Evolutionary conservation across 2,797 vertebrate species (phyloP).

Genomic region (Gephyroberyx darwinii): DNA sequence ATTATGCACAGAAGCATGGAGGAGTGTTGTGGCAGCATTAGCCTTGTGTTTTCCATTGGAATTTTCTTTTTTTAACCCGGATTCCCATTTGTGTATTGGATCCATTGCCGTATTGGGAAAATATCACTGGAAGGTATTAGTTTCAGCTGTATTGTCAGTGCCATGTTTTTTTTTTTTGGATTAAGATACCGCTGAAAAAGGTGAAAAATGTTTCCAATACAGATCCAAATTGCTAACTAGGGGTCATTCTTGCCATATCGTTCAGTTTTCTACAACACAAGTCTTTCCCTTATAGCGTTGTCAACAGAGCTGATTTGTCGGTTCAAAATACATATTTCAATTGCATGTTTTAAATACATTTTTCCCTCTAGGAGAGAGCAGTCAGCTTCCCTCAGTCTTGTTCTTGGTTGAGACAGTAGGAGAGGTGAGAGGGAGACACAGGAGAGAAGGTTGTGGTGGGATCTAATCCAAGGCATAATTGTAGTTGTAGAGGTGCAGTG

Average conservation of each 20-base stretch:
- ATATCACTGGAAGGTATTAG: not conserved
- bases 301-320: not conserved
- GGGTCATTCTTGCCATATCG: not conserved
- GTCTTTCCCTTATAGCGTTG: too few relatives aligned
- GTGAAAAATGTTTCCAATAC: not conserved
- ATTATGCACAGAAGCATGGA: conserved; percentile 12
- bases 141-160: not conserved
- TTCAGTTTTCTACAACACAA: not conserved
- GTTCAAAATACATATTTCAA: not conserved
- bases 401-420: conserved; percentile 1
- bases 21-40: conserved; percentile 35
- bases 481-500: not conserved
- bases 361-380: not conserved
- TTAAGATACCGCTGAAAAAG: not conserved
- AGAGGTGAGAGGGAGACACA: not conserved
- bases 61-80: conserved; percentile 8
- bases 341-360: not conserved
- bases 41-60: conserved; percentile 14
- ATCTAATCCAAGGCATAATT: not conserved
- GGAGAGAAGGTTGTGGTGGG: too few relatives aligned
- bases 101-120: conserved; percentile 5
- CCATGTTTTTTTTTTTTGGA: not conserved
- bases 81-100: conserved; percentile 1
- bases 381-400: not conserved
- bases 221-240: not conserved